Conservation (phyloP, 2,113 vertebrate species). For the Clarias magur region DNA sequence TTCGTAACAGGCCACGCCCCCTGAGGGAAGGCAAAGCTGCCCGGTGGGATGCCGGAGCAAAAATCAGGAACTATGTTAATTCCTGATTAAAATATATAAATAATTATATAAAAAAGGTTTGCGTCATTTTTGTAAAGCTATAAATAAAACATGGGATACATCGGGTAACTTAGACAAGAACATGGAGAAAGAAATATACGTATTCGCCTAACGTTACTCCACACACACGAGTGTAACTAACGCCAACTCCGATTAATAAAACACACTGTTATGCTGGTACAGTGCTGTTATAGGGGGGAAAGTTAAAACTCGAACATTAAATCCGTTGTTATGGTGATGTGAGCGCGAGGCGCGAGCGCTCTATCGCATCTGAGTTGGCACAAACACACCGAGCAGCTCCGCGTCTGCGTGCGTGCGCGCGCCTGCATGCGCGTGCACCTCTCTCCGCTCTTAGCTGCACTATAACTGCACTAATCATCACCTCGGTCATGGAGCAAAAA, state of each 20-base stretch:
- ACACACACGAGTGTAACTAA: conserved; percentile 12
- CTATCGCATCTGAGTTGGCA: conserved; percentile 16
- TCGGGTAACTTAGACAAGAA: neutral
- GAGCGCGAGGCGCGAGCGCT: neutral
- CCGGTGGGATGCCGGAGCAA: conserved; percentile 27
- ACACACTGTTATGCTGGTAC: neutral
- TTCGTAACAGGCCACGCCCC: conserved; percentile 42
- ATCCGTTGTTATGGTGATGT: neutral
- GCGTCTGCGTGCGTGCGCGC: too few relatives aligned
- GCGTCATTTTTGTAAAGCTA: neutral
- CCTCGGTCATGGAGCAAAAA: neutral
- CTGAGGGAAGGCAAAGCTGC: conserved; percentile 34
- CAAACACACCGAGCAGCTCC: neutral
- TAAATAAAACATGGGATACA: neutral
- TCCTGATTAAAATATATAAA: too few relatives aligned
- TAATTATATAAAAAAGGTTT: neutral
- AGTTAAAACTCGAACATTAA: neutral
- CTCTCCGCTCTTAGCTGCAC: neutral
- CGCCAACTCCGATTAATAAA: neutral
- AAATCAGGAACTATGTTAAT: conserved; percentile 23
- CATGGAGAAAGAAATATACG: neutral
- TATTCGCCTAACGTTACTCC: neutral
- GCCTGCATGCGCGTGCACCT: neutral
- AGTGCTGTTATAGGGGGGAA: neutral
- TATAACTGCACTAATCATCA: neutral